These are phyloP conservation scores for Glyptemys insculpta DNA, from an alignment of 2,797 vertebrate genomes.

Conservation along the genomic window DNA sequence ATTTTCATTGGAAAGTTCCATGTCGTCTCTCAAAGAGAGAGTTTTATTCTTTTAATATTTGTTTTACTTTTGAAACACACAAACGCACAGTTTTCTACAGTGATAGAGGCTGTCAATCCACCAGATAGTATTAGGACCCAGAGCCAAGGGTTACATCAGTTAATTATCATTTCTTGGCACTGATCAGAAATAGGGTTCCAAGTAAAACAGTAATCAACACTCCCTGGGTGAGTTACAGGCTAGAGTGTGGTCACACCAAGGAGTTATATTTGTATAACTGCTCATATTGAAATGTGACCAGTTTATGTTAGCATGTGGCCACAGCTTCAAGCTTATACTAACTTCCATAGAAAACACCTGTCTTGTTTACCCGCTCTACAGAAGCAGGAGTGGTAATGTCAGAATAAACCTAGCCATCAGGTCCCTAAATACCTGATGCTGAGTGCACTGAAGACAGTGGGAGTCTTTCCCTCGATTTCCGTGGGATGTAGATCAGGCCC, in stretches of 20 bases:
- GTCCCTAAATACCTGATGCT: slow-evolving; percentile 16
- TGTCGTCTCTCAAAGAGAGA: background rate
- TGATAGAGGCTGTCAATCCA: background rate
- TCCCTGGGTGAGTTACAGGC: background rate
- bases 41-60: background rate
- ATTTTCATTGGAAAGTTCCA: background rate
- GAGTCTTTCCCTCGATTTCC: background rate
- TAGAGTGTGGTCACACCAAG: background rate
- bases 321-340: background rate
- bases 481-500: background rate
- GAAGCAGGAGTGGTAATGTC: background rate
- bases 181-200: background rate
- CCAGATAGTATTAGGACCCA: background rate
- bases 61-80: background rate
- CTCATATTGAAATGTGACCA: background rate
- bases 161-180: background rate
- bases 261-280: background rate
- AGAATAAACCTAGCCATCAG: background rate
- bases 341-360: background rate
- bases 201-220: background rate
- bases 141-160: background rate
- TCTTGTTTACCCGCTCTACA: background rate
- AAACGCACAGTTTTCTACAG: background rate
- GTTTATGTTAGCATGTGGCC: background rate
- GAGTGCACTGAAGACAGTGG: background rate